These are phyloP conservation scores for cat (Felis catus) DNA, from an alignment of 2,113 vertebrate species.

Conservation along the genomic window F.catus_Fca126_mat1.0 CM031419.1:70094001-70094500, in stretches of 20 bases:
- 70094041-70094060: neutral
- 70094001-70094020: neutral
- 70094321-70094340: constrained; percentile 2
- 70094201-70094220: neutral
- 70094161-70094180: neutral
- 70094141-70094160: neutral
- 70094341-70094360: neutral
- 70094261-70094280: neutral
- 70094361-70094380: neutral
- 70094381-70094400: neutral
- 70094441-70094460: neutral
- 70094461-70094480: constrained; percentile 2
- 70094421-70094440: neutral
- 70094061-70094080: neutral
- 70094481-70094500: neutral
- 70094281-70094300: neutral
- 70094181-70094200: neutral
- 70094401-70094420: neutral
- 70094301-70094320: neutral
- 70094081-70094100: neutral
- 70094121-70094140: neutral
- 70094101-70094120: neutral
- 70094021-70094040: neutral
- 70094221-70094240: neutral
- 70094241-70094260: neutral